Conservation (phyloP, 2,113 vertebrate species). For the Andinoacara biseriatus region DNA sequence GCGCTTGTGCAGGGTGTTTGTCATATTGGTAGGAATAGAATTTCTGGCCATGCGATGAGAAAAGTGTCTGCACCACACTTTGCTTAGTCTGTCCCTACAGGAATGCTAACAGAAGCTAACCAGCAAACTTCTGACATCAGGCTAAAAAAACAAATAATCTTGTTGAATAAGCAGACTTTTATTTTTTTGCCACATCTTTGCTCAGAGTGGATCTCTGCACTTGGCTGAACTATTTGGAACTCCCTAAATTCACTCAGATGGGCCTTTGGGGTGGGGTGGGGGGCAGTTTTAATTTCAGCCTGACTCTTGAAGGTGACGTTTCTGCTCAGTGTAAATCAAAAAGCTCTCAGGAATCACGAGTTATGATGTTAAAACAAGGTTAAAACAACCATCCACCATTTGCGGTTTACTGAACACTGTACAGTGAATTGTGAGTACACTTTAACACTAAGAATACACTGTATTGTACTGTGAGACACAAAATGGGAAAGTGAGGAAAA, state of each 20-base stretch:
- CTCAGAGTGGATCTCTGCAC: background rate
- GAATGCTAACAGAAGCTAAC: background rate
- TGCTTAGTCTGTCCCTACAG: background rate
- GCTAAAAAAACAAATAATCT: background rate
- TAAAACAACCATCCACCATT: background rate
- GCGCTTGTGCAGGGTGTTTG: background rate
- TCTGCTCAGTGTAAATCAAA: background rate
- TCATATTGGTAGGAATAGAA: background rate
- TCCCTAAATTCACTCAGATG: too few relatives aligned
- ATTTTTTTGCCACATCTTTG: background rate
- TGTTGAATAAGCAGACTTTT: background rate
- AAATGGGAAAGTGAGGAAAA: constrained; percentile 1
- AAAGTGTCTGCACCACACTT: background rate
- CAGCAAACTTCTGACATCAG: background rate
- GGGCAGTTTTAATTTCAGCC: background rate
- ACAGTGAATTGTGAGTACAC: background rate
- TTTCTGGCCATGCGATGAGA: background rate
- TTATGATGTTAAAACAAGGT: background rate
- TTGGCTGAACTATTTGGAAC: background rate
- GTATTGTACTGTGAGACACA: constrained; percentile 1
- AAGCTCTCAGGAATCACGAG: background rate
- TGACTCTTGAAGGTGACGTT: background rate
- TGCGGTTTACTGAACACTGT: background rate
- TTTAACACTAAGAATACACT: background rate
- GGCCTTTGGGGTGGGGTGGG: too few relatives aligned